These are phyloP conservation scores for Phenacoccus solenopsis DNA, from an alignment of 1,140 invertebrate genomes.

Conservation along the genomic window DNA sequence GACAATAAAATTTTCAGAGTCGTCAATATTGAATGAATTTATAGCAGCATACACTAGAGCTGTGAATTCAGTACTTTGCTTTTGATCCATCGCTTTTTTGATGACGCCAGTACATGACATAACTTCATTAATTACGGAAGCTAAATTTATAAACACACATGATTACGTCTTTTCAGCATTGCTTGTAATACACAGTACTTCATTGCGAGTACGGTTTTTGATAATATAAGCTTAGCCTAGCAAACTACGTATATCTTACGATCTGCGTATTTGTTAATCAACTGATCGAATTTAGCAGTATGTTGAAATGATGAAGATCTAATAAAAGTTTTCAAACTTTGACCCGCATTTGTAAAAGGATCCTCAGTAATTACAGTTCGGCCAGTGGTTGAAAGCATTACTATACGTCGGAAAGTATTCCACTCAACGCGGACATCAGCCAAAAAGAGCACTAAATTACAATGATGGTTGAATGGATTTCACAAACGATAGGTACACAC, in stretches of 20 bases:
- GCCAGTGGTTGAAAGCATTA: conserved; percentile 28
- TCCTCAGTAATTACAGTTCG: conserved; percentile 37
- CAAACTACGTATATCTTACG: conserved; percentile 29
- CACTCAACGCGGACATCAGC: conserved; percentile 33
- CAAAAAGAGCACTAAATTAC: conserved; percentile 34
- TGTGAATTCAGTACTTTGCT: conserved; percentile 34
- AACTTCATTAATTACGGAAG: conserved; percentile 33
- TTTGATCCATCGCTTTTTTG: conserved; percentile 24
- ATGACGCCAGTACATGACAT: conserved; percentile 37
- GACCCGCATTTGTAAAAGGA: conserved; percentile 32
- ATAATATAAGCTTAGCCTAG: too few relatives aligned
- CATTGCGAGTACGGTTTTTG: too few relatives aligned
- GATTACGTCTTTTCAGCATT: too few relatives aligned
- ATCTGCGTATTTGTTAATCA: conserved; percentile 28
- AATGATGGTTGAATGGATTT: conserved; percentile 26
- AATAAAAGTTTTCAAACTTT: conserved; percentile 29
- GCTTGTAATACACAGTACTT: too few relatives aligned
- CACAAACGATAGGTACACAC: not conserved
- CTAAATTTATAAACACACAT: too few relatives aligned
- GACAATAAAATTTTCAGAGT: conserved; percentile 20
- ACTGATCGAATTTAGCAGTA: conserved; percentile 25
- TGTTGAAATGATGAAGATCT: conserved; percentile 24
- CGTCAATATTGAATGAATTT: conserved; percentile 36
- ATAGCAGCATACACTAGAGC: conserved; percentile 34
- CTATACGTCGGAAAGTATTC: conserved; percentile 33